phyloP scores from a whole-genome alignment of 2,113 vertebrate genomes.

The Tetraodon nigroviridis region DNA sequence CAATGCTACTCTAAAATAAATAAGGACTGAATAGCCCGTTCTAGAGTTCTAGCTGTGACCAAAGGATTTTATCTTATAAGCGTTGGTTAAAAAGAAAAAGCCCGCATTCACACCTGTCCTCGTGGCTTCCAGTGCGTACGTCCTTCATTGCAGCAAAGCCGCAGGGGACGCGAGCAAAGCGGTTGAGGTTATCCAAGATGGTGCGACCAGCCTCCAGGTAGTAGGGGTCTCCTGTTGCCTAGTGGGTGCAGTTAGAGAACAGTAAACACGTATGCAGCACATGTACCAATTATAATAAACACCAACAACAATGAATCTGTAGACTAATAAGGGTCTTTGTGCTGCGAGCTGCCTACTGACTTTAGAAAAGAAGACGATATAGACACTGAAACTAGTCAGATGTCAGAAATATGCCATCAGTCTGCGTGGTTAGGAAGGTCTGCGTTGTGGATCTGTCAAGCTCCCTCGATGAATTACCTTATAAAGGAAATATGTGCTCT shows the following conservation, averaged over 20 bases:
- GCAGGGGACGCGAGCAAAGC: conserved; percentile 93
- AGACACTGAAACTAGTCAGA: background rate
- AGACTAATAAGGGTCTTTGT: background rate
- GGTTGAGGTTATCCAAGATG: conserved; percentile 96
- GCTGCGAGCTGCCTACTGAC: background rate
- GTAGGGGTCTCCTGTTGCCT: conserved; percentile 97
- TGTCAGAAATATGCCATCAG: background rate
- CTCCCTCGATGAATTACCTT: conserved; percentile 77
- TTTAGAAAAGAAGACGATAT: background rate
- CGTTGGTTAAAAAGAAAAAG: background rate
- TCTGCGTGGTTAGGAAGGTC: background rate
- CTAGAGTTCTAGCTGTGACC: too few relatives aligned
- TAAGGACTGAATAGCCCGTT: background rate
- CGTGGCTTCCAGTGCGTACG: conserved; percentile 95
- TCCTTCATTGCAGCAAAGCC: conserved; percentile 99
- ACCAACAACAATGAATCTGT: background rate
- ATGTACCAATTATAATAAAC: background rate
- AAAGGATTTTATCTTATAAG: background rate
- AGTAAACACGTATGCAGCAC: background rate
- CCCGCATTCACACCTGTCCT: conserved; percentile 84
- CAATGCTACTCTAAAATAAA: too few relatives aligned
- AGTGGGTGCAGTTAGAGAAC: conserved; percentile 2
- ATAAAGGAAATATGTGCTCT: conserved; percentile 98
- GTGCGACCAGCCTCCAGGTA: conserved; percentile 96
- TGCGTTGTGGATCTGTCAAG: background rate